Percentiles rank a stretch among this genome's conserved stretches.
phyloP scores from a whole-genome alignment of 1,140 invertebrate species.

The Sweltsa coloradensis region DNA sequence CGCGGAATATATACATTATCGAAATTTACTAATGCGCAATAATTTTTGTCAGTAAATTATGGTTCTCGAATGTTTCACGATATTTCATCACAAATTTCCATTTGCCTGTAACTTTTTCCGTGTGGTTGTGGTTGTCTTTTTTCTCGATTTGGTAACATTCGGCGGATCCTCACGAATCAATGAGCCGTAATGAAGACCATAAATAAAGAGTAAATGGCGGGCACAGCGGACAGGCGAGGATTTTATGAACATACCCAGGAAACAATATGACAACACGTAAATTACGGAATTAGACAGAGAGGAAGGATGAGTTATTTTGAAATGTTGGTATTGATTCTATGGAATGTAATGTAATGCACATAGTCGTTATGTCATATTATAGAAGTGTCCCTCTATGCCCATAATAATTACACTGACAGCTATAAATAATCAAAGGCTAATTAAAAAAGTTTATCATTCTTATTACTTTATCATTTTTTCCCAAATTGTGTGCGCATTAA shows the following conservation, averaged over 20 bases:
- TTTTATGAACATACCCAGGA: slow-evolving; percentile 22
- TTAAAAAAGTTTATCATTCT: slow-evolving; percentile 9
- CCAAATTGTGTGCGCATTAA: background rate
- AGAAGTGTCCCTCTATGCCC: background rate
- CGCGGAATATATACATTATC: slow-evolving; percentile 9
- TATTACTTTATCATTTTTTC: too few relatives aligned
- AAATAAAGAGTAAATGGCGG: slow-evolving; percentile 20
- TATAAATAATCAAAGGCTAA: slow-evolving; percentile 7
- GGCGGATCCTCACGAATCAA: slow-evolving; percentile 20
- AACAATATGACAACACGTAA: slow-evolving; percentile 23
- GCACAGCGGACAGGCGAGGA: slow-evolving; percentile 19
- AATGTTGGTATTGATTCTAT: slow-evolving; percentile 14
- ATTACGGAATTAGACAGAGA: slow-evolving; percentile 21
- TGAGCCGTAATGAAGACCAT: slow-evolving; percentile 23
- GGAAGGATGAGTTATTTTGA: slow-evolving; percentile 15
- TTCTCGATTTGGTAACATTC: slow-evolving; percentile 13
- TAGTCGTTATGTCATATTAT: slow-evolving; percentile 13
- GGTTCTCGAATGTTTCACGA: slow-evolving; percentile 15
- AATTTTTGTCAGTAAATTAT: slow-evolving; percentile 14
- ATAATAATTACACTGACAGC: slow-evolving; percentile 1
- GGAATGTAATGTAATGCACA: slow-evolving; percentile 12
- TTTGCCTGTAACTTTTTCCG: slow-evolving; percentile 21
- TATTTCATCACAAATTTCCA: slow-evolving; percentile 23
- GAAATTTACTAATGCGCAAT: slow-evolving; percentile 12
- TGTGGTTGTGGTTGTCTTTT: slow-evolving; percentile 9